phyloP scores from a whole-genome alignment of 2,797 vertebrate genomes.

The Tangara arthus region DNA sequence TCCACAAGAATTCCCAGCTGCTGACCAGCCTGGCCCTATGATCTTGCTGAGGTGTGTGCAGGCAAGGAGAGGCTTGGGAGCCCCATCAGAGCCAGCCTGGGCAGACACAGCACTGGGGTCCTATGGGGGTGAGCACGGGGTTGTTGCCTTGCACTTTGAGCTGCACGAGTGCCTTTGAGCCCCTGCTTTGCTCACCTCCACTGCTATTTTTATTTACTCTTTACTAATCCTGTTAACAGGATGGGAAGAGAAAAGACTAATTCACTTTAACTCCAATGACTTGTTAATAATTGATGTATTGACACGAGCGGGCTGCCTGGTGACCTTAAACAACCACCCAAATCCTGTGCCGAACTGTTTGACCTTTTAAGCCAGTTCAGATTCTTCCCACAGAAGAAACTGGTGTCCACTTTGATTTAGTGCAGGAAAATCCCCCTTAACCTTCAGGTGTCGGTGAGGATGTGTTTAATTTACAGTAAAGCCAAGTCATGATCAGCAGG shows the following conservation, averaged over 20 bases:
- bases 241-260: neutral
- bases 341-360: constrained; percentile 21
- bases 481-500: constrained; percentile 34
- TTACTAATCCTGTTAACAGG: constrained; percentile 25
- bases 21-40: neutral
- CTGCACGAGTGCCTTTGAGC: neutral
- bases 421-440: constrained; percentile 63
- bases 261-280: constrained; percentile 37
- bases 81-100: accelerated
- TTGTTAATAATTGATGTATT: constrained; percentile 63
- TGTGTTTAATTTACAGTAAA: constrained; percentile 64
- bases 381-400: constrained; percentile 37
- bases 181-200: neutral
- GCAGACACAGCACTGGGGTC: accelerated
- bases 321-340: constrained; percentile 53
- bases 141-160: neutral
- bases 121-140: accelerated
- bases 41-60: accelerated
- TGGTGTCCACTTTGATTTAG: constrained; percentile 59
- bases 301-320: constrained; percentile 6
- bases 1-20: neutral
- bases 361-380: constrained; percentile 65
- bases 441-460: constrained; percentile 44
- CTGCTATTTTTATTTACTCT: constrained; percentile 25
- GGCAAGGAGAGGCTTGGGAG: neutral